Evolutionary conservation across 2,888 invertebrate genomes (phyloP), one percentile per base, ranked within the genome.

Genomic region (Napeogenes sylphis): DNA sequence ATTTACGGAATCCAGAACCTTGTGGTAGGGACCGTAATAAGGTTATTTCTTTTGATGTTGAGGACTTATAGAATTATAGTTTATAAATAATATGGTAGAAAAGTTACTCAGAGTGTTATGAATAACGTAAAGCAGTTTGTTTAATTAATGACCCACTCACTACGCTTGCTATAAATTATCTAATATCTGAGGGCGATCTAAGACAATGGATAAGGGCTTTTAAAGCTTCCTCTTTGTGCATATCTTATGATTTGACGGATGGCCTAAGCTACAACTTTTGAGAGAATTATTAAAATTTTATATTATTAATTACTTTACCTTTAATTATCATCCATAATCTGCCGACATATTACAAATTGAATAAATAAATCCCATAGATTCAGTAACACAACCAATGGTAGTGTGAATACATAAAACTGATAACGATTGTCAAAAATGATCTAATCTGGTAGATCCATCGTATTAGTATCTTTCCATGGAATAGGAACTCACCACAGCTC

Each of bases 161-260:
- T 42, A 42, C 30, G 51, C 51, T 51, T 30, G 51, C 21, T 21
- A 51, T 51, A 51, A 51, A 51, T 51, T 51, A 51, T 51, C 30
- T 51, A 67, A 67, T 63, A 65, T 65, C 65, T 63, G 51, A 53
- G 42, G 55, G 35, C 42, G 57, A 45, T 47, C 42, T 54, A 55
- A 67, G 54, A 61, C 58, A 64, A 61, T 67, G 54, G 67, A 14
- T 56, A 51, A 56, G 63, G 58, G 51, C 51, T 59, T 54, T 64
- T 57, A 64, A 57, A 59, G 62, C 56, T 8, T 46, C 57, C 42
- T 51, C 67, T 65, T 65, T 67, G 67, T 67, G 65, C 59, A 67
- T 67, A 64, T 67, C 65, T 67, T 62, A 61, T 67, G 58, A 62
- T 61, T 32, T 61, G 60, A 64, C 58, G 60, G 62, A 62, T 56